A percentile compares a stretch with the other conserved stretches of the same genome.
phyloP scores from a whole-genome alignment of 64 coral and sea anemone genomes.

The Hydrozoanthus tunicans region DNA sequence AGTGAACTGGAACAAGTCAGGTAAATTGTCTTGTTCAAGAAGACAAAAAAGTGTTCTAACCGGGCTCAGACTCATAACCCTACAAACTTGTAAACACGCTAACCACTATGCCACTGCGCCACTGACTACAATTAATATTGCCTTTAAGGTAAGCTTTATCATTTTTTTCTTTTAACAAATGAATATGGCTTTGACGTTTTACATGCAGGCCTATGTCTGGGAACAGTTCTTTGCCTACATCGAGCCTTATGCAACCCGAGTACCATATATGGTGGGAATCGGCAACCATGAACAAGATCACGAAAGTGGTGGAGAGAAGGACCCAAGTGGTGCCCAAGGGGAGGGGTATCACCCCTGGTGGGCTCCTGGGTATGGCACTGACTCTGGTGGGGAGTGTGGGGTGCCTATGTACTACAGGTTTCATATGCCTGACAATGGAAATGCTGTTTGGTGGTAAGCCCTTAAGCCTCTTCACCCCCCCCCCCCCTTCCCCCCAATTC shows the following conservation, averaged over 20 bases:
- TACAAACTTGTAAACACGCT: too few relatives aligned
- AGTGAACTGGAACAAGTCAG: too few relatives aligned
- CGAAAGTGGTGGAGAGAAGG: slow-evolving; percentile 67
- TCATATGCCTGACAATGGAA: slow-evolving; percentile 98
- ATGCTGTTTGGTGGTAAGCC: slow-evolving; percentile 94
- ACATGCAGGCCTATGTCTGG: slow-evolving; percentile 87
- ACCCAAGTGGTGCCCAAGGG: slow-evolving; percentile 92
- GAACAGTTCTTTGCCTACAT: slow-evolving; percentile 84
- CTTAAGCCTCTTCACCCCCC: too few relatives aligned
- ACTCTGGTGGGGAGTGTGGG: slow-evolving; percentile 97
- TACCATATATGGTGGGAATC: slow-evolving; percentile 96
- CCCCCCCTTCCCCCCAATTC: too few relatives aligned
- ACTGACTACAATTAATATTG: too few relatives aligned
- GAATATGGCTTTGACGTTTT: neutral
- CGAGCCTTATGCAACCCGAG: slow-evolving; percentile 78
- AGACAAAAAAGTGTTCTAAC: too few relatives aligned
- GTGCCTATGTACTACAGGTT: slow-evolving; percentile 97
- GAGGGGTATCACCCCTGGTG: slow-evolving; percentile 98
- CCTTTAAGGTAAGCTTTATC: too few relatives aligned
- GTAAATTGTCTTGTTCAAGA: too few relatives aligned
- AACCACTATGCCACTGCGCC: too few relatives aligned
- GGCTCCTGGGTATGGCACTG: slow-evolving; percentile 68
- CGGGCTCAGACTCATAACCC: too few relatives aligned
- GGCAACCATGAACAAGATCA: slow-evolving; percentile 99
- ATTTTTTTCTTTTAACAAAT: neutral